Evolutionary conservation across 2,888 invertebrate genomes (phyloP).

Genomic region (Digitonthophagus gazella): DNA sequence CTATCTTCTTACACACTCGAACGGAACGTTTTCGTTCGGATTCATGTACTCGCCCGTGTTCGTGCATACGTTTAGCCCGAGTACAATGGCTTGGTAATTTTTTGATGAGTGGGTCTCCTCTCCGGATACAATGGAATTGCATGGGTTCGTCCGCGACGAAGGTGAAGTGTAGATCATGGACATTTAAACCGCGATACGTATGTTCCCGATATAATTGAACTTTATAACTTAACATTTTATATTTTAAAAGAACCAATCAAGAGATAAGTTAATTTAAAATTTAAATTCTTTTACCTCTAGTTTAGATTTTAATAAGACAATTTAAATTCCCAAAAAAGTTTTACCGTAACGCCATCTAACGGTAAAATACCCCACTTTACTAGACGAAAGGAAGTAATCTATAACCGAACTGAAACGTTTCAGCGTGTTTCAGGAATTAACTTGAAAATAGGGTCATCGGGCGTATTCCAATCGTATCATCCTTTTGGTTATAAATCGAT

Average conservation of each 20-base stretch:
- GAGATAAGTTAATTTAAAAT: background rate
- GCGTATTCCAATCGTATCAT: too few species aligned
- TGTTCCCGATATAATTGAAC: background rate
- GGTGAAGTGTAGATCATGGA: background rate
- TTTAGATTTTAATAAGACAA: too few species aligned
- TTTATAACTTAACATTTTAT: too few species aligned
- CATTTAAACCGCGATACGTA: background rate
- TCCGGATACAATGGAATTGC: background rate
- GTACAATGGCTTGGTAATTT: background rate
- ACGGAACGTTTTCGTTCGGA: background rate
- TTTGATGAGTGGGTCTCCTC: background rate
- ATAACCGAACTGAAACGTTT: background rate
- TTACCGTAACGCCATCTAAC: background rate
- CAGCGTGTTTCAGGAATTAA: background rate
- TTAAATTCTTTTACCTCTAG: too few species aligned
- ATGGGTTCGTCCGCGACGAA: background rate
- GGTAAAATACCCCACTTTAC: background rate
- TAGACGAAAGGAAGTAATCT: background rate
- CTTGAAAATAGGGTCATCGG: background rate
- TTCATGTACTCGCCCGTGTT: background rate
- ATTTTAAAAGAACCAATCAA: too few species aligned
- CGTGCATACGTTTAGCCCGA: background rate
- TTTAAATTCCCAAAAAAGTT: background rate
- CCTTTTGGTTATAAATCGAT: background rate
- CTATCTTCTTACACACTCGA: background rate